Conservation (phyloP, 2,888 invertebrate genomes). For the Exocentrus adspersus region DNA sequence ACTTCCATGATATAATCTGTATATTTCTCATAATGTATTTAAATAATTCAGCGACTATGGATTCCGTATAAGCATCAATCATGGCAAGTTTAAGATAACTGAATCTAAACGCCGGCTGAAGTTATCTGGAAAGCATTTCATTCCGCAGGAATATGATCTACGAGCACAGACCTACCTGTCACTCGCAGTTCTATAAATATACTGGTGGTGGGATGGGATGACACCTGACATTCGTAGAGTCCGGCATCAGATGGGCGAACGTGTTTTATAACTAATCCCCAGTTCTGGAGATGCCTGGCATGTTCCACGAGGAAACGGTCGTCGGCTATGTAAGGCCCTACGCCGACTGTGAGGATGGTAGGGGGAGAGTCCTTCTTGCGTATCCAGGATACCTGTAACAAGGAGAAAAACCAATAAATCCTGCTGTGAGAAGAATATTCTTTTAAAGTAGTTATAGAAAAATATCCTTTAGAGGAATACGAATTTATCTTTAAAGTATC, state of each 20-base stretch:
- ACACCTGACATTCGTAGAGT: conserved; percentile 82
- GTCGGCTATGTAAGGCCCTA: conserved; percentile 74
- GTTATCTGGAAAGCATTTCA: no score
- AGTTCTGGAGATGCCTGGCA: conserved; percentile 71
- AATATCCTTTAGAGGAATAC: no score
- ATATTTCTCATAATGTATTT: no score
- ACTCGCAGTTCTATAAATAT: conserved; percentile 79
- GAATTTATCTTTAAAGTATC: no score
- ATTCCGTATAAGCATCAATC: no score
- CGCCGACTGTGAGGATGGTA: conserved; percentile 74
- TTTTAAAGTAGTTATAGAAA: no score
- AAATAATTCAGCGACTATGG: no score
- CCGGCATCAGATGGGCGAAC: conserved; percentile 77
- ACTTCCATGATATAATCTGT: no score
- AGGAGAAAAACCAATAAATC: not conserved
- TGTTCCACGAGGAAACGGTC: conserved; percentile 73
- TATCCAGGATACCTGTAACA: conserved; percentile 74
- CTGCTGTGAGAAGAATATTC: no score
- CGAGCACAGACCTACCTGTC: conserved; percentile 68
- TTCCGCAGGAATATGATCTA: not conserved
- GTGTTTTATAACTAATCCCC: conserved; percentile 74
- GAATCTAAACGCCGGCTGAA: no score
- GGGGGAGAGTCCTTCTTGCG: conserved; percentile 68
- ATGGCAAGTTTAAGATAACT: no score
- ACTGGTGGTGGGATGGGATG: conserved; percentile 81